Evolutionary conservation across 2,888 invertebrate genomes (phyloP).

Genomic region (Thyatira batis): DNA sequence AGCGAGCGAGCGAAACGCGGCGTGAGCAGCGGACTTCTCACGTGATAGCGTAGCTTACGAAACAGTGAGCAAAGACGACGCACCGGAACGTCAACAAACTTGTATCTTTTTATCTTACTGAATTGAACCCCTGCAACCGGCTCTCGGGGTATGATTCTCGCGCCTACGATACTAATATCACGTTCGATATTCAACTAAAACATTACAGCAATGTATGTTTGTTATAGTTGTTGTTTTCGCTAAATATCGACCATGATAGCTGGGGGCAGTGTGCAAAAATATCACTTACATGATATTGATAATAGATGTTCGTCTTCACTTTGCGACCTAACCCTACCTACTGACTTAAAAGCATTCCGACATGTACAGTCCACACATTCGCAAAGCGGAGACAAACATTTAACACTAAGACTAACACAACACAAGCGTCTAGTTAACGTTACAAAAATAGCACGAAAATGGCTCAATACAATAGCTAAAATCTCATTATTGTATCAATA

Average conservation of each 20-base stretch:
- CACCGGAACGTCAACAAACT: constrained; percentile 21
- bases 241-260: constrained; percentile 27
- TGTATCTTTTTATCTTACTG: too few relatives aligned
- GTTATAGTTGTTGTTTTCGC: too few relatives aligned
- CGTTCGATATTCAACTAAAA: too few relatives aligned
- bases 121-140: too few relatives aligned
- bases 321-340: constrained; percentile 11
- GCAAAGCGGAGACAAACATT: constrained; percentile 54
- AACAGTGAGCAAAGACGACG: constrained; percentile 33
- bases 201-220: too few relatives aligned
- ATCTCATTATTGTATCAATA: constrained; percentile 65
- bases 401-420: constrained; percentile 74
- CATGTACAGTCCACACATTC: constrained; percentile 10
- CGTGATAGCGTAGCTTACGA: too few relatives aligned
- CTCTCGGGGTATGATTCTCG: too few relatives aligned
- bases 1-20: too few relatives aligned
- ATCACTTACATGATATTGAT: constrained; percentile 60
- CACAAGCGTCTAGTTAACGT: constrained; percentile 75
- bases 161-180: too few relatives aligned
- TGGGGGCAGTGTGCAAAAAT: constrained; percentile 57
- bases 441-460: constrained; percentile 77
- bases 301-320: constrained; percentile 52
- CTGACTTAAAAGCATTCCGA: neutral
- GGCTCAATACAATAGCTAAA: constrained; percentile 71
- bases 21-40: too few relatives aligned